phyloP scores from a whole-genome alignment of 2,113 vertebrate species.

The Pheucticus melanocephalus region DNA sequence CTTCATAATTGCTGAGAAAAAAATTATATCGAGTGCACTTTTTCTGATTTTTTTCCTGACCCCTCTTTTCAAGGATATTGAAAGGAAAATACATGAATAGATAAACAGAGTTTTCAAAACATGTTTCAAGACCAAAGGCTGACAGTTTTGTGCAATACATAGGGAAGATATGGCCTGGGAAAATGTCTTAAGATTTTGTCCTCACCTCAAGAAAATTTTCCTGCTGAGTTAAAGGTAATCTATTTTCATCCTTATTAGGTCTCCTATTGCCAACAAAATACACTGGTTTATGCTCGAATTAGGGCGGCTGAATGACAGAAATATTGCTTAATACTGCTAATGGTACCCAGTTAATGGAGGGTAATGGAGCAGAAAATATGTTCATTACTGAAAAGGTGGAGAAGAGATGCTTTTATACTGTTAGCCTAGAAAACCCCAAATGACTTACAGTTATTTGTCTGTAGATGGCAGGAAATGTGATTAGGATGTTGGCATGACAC shows the following conservation, averaged over 20 bases:
- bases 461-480: not conserved
- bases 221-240: not conserved
- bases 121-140: not conserved
- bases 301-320: not conserved
- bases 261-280: not conserved
- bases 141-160: not conserved
- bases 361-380: constrained; percentile 32
- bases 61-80: not conserved
- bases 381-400: constrained; percentile 27
- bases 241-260: not conserved
- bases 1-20: not conserved
- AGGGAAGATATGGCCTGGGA: not conserved
- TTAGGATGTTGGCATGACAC: not conserved
- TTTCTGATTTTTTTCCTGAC: not conserved
- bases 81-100: not conserved
- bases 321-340: not conserved
- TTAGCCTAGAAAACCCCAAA: not conserved
- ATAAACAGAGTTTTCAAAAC: not conserved
- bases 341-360: not conserved
- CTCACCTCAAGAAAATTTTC: not conserved
- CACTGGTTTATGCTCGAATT: not conserved
- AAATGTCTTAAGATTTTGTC: not conserved
- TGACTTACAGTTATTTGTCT: not conserved
- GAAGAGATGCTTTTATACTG: not conserved
- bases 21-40: not conserved